Evolutionary conservation across 2,888 invertebrate species (phyloP).

Genomic region (Cheilosia grossa): DNA sequence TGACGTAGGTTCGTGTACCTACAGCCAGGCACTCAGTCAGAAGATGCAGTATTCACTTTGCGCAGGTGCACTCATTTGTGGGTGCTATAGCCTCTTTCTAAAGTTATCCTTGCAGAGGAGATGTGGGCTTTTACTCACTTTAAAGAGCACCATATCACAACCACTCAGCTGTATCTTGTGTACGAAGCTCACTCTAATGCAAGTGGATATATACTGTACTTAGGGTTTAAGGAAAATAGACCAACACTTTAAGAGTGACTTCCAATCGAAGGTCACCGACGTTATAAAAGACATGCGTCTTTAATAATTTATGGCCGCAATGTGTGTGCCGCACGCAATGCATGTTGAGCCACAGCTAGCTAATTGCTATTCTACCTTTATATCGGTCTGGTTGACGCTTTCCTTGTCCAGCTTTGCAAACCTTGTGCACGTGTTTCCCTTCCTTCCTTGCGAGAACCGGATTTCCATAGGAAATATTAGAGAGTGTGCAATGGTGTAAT

Average conservation of each 20-base stretch:
- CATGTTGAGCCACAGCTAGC: constrained; percentile 13
- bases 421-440: not conserved
- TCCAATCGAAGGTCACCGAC: constrained; percentile 50
- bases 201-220: constrained; percentile 8
- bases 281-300: constrained; percentile 13
- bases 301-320: constrained; percentile 41
- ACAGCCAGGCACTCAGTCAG: constrained; percentile 32
- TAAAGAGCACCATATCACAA: not conserved
- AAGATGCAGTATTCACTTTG: constrained; percentile 47
- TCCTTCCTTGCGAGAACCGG: not conserved
- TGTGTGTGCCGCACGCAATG: constrained; percentile 35
- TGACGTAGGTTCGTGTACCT: constrained; percentile 43
- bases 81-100: not conserved
- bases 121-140: constrained; percentile 35
- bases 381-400: not conserved
- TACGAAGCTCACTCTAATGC: constrained; percentile 13
- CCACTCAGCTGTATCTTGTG: constrained; percentile 4
- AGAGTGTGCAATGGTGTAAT: not conserved
- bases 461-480: constrained; percentile 3
- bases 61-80: constrained; percentile 46
- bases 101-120: constrained; percentile 1
- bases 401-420: not conserved
- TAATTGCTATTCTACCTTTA: not conserved
- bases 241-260: constrained; percentile 5
- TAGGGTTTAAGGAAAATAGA: constrained; percentile 2